phyloP scores from a whole-genome alignment of 2,797 vertebrate genomes.

The Pangasius macronema region DNA sequence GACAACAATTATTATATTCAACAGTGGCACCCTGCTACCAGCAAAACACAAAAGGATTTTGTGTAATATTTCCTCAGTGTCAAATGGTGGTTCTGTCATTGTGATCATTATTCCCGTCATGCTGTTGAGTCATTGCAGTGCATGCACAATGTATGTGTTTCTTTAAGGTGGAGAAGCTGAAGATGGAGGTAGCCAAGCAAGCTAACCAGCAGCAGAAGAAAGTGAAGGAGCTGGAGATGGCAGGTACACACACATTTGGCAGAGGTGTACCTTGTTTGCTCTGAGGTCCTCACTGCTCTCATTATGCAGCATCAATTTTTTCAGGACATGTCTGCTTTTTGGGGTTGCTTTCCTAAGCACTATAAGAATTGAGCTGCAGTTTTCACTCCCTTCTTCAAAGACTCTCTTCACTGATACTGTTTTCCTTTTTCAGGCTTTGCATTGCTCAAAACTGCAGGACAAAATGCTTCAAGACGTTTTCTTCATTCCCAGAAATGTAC shows the following conservation, averaged over 20 bases:
- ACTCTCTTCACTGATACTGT: background rate
- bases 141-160: background rate
- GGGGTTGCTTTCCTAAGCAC: background rate
- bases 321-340: background rate
- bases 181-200: constrained; percentile 75
- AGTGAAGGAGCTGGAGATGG: constrained; percentile 74
- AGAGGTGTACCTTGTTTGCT: background rate
- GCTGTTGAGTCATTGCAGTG: background rate
- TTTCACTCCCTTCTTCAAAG: background rate
- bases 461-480: background rate
- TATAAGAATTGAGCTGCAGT: background rate
- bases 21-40: background rate
- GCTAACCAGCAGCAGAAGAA: constrained; percentile 76
- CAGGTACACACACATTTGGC: background rate
- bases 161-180: constrained; percentile 84
- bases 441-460: background rate
- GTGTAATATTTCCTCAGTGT: background rate
- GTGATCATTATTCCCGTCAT: background rate
- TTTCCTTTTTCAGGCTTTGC: background rate
- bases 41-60: background rate
- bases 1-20: background rate
- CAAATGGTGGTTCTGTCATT: background rate
- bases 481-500: background rate
- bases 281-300: background rate
- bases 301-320: background rate